Conservation (phyloP, 2,113 vertebrate species). For the Siphamia tubifer region DNA sequence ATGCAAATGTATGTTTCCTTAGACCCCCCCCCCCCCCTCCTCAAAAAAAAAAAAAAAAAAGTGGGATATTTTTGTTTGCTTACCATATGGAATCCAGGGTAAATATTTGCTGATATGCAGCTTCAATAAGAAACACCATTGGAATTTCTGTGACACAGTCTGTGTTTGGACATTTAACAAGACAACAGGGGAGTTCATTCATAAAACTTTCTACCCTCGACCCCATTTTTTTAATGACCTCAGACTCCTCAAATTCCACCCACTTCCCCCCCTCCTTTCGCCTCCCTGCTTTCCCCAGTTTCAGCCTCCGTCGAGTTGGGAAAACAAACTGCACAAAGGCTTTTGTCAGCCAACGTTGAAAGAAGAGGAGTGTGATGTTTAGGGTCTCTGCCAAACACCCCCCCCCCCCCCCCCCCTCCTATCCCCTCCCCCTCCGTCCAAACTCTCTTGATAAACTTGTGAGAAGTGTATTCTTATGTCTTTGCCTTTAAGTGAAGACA, state of each 20-base stretch:
- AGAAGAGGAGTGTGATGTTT: conserved; percentile 14
- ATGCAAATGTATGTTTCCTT: too few relatives aligned
- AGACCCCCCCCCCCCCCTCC: too few relatives aligned
- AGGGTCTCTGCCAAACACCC: conserved; percentile 39
- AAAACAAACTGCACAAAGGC: conserved; percentile 62
- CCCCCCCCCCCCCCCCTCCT: conserved; percentile 43
- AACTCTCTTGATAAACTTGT: background rate
- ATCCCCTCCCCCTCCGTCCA: too few relatives aligned
- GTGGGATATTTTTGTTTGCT: too few relatives aligned
- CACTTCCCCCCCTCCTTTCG: conserved; percentile 10
- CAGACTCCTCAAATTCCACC: conserved; percentile 45
- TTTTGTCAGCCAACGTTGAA: conserved; percentile 52
- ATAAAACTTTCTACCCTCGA: conserved; percentile 4
- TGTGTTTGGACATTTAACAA: background rate
- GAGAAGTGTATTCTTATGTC: background rate
- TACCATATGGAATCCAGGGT: too few relatives aligned
- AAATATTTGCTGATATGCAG: background rate
- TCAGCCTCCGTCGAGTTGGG: conserved; percentile 38
- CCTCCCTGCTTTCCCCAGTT: conserved; percentile 1
- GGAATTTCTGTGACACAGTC: background rate
- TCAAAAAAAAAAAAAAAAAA: too few relatives aligned
- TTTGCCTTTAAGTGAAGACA: too few relatives aligned
- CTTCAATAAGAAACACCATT: background rate
- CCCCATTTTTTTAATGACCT: conserved; percentile 47
- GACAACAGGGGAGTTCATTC: conserved; percentile 34